These are phyloP conservation scores for Meleagris gallopavo DNA, from an alignment of 2,113 vertebrate genomes.

Conservation along the genomic window DNA sequence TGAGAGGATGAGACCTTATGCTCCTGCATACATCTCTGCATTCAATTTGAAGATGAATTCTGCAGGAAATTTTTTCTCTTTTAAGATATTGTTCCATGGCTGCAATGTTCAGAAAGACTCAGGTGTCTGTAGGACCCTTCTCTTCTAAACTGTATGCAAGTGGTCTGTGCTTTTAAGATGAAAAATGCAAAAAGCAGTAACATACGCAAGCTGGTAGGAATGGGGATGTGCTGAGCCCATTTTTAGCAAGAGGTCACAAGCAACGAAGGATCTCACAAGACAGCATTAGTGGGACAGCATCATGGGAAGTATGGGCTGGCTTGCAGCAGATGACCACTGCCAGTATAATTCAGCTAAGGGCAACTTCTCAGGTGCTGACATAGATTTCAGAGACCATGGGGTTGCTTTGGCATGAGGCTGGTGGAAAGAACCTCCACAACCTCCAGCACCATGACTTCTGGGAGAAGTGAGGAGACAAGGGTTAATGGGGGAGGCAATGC, in stretches of 20 bases:
- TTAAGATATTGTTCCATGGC: fast-evolving
- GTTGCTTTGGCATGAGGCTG: not conserved
- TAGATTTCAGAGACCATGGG: not conserved
- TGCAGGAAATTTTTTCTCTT: not conserved
- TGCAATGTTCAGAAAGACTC: not conserved
- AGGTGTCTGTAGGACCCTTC: not conserved
- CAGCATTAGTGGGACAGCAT: not conserved
- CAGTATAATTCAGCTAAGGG: not conserved
- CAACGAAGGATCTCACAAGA: not conserved
- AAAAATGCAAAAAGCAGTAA: not conserved
- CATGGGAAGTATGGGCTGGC: not conserved
- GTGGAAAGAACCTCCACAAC: not conserved
- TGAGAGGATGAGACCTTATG: not conserved
- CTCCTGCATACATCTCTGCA: not conserved
- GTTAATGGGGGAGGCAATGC: not conserved
- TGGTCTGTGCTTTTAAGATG: not conserved
- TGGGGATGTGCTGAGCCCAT: not conserved
- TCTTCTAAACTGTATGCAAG: not conserved
- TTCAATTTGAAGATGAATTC: not conserved
- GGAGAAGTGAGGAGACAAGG: not conserved
- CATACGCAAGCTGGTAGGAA: not conserved
- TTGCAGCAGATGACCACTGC: fast-evolving
- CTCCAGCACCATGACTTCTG: not conserved
- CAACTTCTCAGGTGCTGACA: not conserved
- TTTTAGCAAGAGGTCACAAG: fast-evolving